Conservation (phyloP, 2,113 vertebrate species). For the Terrapene triunguis region DNA sequence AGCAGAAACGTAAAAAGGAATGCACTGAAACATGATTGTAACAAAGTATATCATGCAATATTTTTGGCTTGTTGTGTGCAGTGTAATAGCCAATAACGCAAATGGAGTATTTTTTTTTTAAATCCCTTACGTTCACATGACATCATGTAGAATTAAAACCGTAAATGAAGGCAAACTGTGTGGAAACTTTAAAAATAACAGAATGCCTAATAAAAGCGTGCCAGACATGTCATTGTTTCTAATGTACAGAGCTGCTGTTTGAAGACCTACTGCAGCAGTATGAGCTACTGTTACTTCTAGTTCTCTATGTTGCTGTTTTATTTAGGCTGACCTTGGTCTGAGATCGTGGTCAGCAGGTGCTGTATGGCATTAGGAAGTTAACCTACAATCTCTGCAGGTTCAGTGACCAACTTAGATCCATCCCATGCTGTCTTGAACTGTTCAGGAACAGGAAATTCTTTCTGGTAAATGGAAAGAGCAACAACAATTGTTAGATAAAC, state of each 20-base stretch:
- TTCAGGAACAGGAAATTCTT: conserved; percentile 96
- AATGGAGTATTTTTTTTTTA: background rate
- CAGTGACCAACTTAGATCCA: conserved; percentile 93
- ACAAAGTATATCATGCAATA: conserved; percentile 62
- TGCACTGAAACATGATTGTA: conserved; percentile 65
- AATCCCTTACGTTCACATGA: conserved; percentile 48
- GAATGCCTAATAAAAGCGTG: conserved; percentile 63
- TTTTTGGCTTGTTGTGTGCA: conserved; percentile 39
- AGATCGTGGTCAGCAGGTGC: background rate
- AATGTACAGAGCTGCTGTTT: conserved; percentile 55
- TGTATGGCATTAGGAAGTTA: conserved; percentile 68
- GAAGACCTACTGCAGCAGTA: conserved; percentile 63
- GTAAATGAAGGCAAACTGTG: conserved; percentile 64
- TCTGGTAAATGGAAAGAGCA: conserved; percentile 84
- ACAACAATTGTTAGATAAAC: conserved; percentile 53
- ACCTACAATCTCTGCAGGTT: conserved; percentile 94
- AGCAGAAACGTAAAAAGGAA: conserved; percentile 70
- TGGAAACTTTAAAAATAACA: conserved; percentile 36
- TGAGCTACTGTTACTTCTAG: conserved; percentile 51
- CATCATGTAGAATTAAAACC: conserved; percentile 60
- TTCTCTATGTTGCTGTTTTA: conserved; percentile 65
- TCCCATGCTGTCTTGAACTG: conserved; percentile 98
- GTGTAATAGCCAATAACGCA: conserved; percentile 28
- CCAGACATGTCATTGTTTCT: conserved; percentile 33
- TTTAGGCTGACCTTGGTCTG: conserved; percentile 7